A percentile compares a stretch with the other conserved stretches of the same genome.
These are phyloP conservation scores for Pteropus rufus DNA, from an alignment of 2,797 vertebrate genomes.

Conservation along the genomic window DNA sequence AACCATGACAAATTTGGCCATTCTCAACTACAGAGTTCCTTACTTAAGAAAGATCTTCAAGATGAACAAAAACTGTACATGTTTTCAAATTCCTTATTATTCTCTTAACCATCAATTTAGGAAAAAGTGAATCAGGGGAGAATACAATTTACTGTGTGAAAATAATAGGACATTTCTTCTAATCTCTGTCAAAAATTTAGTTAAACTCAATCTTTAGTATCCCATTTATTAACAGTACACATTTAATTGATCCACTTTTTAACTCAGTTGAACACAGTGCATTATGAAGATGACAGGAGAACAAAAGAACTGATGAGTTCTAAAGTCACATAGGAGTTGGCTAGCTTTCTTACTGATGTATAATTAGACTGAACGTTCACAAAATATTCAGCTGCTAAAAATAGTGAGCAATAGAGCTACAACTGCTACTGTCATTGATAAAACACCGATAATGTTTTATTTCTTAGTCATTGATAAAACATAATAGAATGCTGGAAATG, in stretches of 20 bases:
- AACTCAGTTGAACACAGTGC: neutral
- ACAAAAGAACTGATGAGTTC: neutral
- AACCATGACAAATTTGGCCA: neutral
- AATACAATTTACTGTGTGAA: neutral
- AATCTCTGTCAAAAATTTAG: neutral
- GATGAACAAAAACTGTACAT: neutral
- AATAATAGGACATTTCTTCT: neutral
- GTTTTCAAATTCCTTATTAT: slow-evolving; percentile 9
- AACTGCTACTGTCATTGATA: neutral
- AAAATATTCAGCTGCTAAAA: neutral
- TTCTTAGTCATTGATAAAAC: neutral
- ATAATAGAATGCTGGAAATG: neutral
- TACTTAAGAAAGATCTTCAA: neutral
- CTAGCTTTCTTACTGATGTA: neutral
- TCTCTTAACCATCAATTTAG: slow-evolving; percentile 40
- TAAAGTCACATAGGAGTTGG: neutral
- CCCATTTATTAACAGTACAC: neutral
- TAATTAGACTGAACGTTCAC: neutral
- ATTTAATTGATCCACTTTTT: neutral
- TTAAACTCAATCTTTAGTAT: neutral
- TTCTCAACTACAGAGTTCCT: neutral
- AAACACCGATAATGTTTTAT: neutral
- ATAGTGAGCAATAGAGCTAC: neutral
- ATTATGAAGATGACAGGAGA: neutral
- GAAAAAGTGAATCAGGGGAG: slow-evolving; percentile 44